These are phyloP conservation scores for Liasis olivaceus DNA, from an alignment of 2,797 vertebrate genomes.

Conservation along the genomic window DNA sequence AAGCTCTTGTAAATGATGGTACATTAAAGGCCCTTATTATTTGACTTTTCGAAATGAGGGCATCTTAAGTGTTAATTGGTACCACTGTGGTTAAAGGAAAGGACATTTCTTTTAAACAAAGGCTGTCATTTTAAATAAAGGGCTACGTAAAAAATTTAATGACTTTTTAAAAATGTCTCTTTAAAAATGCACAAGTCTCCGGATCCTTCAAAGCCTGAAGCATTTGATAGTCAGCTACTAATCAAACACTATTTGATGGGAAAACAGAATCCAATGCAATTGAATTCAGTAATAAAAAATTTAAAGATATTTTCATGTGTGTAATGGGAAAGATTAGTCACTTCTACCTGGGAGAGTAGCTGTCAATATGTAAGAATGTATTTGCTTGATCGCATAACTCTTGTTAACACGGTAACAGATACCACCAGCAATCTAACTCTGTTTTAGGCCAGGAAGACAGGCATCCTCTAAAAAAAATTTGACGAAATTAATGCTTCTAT, in stretches of 20 bases:
- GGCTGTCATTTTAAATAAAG: constrained; percentile 4
- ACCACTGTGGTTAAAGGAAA: constrained; percentile 3
- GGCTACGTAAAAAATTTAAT: not conserved
- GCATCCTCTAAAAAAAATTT: not conserved
- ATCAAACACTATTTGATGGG: not conserved
- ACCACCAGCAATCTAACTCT: not conserved
- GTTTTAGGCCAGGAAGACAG: not conserved
- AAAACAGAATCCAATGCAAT: not conserved
- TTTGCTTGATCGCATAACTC: not conserved
- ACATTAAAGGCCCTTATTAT: constrained; percentile 5
- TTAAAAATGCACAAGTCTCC: not conserved
- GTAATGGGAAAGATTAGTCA: not conserved
- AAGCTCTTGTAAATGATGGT: constrained; percentile 19
- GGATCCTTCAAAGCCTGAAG: not conserved
- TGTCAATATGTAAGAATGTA: not conserved
- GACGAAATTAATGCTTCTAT: not conserved
- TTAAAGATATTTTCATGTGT: not conserved
- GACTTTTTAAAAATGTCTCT: not conserved
- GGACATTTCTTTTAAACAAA: not conserved
- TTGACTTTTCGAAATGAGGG: constrained; percentile 4
- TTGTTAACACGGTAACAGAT: not conserved
- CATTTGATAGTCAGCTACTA: not conserved
- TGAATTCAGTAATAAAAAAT: not conserved
- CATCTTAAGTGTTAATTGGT: constrained; percentile 16
- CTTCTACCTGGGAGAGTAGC: not conserved